phyloP scores from a whole-genome alignment of 2,888 invertebrate species.

The Harpalus rubripes region DNA sequence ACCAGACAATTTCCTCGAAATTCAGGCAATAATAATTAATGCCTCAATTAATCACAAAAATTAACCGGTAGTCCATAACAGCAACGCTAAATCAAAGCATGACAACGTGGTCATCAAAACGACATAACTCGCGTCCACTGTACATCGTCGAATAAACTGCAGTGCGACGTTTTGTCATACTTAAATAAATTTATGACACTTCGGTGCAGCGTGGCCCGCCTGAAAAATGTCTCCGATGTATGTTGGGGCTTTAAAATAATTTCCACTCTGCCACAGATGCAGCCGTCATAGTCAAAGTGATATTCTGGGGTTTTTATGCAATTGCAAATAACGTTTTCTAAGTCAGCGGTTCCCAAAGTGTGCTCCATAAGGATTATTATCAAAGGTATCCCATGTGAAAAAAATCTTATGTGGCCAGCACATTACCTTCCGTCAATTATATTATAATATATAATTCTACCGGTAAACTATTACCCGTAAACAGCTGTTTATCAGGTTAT shows the following conservation, averaged over 20 bases:
- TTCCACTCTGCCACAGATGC: conserved; percentile 38
- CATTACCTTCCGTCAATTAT: no score
- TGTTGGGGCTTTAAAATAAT: conserved; percentile 29
- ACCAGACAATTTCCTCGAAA: background rate
- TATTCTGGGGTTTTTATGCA: conserved; percentile 36
- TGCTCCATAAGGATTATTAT: no score
- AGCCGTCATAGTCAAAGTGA: conserved; percentile 34
- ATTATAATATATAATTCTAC: no score
- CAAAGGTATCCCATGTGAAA: no score
- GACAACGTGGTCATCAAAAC: conserved; percentile 21
- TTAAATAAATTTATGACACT: conserved; percentile 55
- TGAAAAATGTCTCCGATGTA: conserved; percentile 53
- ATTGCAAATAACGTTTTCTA: conserved; percentile 50
- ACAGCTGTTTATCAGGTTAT: no score
- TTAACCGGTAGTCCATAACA: background rate
- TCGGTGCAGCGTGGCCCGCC: conserved; percentile 46
- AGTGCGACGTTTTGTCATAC: conserved; percentile 54
- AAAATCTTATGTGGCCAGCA: no score
- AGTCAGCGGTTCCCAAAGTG: no score
- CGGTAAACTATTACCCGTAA: no score
- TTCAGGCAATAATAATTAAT: conserved; percentile 3
- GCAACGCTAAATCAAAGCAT: conserved; percentile 4
- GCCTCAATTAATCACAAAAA: conserved; percentile 22
- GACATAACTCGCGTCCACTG: conserved; percentile 20
- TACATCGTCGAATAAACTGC: conserved; percentile 37